These are phyloP conservation scores for western clawed frog (Xenopus tropicalis) DNA, from an alignment of 2,113 vertebrate species.

Conservation along the genomic window UCB_Xtro_10.0 CM004445.2:125342501-125343000, in stretches of 20 bases:
- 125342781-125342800: constrained; percentile 27
- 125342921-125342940: background rate
- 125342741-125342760: constrained; percentile 17
- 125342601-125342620: too few species aligned
- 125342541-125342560: too few species aligned
- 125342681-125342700: background rate
- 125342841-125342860: constrained; percentile 11
- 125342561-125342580: too few species aligned
- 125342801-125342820: constrained; percentile 15
- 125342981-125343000: background rate
- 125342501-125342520: too few species aligned
- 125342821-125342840: constrained; percentile 33
- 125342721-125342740: constrained; percentile 4
- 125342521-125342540: too few species aligned
- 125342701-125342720: background rate
- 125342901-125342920: background rate
- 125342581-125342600: too few species aligned
- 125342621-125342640: too few species aligned
- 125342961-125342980: background rate
- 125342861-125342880: background rate
- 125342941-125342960: background rate
- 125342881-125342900: background rate
- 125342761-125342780: constrained; percentile 23
- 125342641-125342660: too few species aligned
- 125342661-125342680: too few species aligned